Evolutionary conservation across 2,113 vertebrate genomes (phyloP).

Genomic region (Proteles cristata): DNA sequence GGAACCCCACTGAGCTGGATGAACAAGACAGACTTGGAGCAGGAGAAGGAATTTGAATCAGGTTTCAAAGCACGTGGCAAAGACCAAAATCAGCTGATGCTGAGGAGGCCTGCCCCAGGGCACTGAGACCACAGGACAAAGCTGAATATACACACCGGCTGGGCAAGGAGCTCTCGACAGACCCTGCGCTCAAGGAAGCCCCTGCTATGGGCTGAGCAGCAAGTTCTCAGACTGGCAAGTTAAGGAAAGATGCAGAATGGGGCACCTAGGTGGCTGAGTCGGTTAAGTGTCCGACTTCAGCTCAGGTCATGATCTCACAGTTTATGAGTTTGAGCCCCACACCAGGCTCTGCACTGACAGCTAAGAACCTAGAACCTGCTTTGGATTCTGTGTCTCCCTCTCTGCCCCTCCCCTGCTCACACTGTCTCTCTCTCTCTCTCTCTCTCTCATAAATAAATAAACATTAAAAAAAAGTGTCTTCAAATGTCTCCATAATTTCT

Average conservation of each 20-base stretch:
- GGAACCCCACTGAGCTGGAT: neutral
- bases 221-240: neutral
- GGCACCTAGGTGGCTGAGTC: too few relatives aligned
- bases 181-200: neutral
- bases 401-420: too few relatives aligned
- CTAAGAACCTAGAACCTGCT: too few relatives aligned
- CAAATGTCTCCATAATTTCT: too few relatives aligned
- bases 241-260: neutral
- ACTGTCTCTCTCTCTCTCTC: too few relatives aligned
- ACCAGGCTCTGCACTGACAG: too few relatives aligned
- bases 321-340: too few relatives aligned
- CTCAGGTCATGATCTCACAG: too few relatives aligned
- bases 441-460: too few relatives aligned
- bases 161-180: neutral
- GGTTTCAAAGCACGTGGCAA: neutral
- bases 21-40: neutral
- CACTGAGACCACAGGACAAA: neutral
- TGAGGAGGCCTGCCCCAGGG: neutral
- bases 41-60: neutral
- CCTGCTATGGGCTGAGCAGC: neutral
- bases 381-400: too few relatives aligned
- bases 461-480: too few relatives aligned
- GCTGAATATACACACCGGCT: rapidly evolving
- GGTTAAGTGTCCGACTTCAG: too few relatives aligned
- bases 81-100: neutral